Base-by-base conservation (phyloP, 2,113 vertebrate genomes). In the Fukomys damarensis region DNA sequence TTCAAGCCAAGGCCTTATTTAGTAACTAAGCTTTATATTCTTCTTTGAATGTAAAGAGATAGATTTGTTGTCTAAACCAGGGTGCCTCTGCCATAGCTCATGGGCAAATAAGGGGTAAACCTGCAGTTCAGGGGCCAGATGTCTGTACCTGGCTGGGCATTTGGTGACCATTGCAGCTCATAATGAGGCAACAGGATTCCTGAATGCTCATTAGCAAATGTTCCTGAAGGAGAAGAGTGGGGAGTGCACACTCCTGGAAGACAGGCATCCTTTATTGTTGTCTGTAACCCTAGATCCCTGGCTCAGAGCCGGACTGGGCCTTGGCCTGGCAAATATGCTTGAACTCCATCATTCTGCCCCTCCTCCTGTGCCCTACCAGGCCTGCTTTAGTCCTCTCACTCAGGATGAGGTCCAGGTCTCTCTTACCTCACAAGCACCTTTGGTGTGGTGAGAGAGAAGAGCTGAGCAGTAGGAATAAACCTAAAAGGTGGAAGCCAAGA, bases 1-100 rank as follows among this genome's bases (percentile, higher is more conserved):
- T 93, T 92, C n/a, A 54, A 61, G 61, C 46, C 86, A 56, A 92
- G 70, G 8, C 14, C 35, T 46, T 30, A 17, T 41, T 91, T 72
- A 66, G n/a, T 65, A 86, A 90, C 14, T 16, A 16, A 28, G 22
- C 26, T 80, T 94, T 63, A 9, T 4, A 13, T 14, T 89, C 56
- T 81, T 77, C 74, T 76, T 87, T 74, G 46, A 68, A 8, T 30
- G 35, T 86, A 26, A 54, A 66, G 54, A 76, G 38, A 41, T 32
- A n/a, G 8, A 61, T 91, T 32, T 61, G 6, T 49, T 85, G 65
- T 46, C 52, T 92, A 61, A 61, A 14, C 35, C 52, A 58, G 10
- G 12, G 13, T 17, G n/a, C 8, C 22, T 52, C 32, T 82, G 8
- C 56, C 74, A 84, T 7, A 32, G 63, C 49, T 38, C 80, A 61